These are phyloP conservation scores for Tipula unca DNA, from an alignment of 2,888 invertebrate genomes.

Conservation along the genomic window DNA sequence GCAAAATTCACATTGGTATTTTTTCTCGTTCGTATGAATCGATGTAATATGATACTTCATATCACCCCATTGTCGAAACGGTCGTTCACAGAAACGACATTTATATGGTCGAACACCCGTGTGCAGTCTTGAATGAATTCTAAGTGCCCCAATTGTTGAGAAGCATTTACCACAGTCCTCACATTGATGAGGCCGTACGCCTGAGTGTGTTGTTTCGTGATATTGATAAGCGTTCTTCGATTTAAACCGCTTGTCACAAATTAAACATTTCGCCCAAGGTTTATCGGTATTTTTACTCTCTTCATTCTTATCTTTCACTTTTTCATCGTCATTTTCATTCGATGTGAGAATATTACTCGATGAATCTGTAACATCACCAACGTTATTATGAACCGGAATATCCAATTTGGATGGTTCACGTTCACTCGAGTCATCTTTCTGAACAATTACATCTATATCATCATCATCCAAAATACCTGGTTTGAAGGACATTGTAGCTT, in stretches of 20 bases:
- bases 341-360: neutral
- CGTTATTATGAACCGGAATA: conserved; percentile 24
- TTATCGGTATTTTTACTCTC: conserved; percentile 19
- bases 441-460: neutral
- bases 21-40: conserved; percentile 70
- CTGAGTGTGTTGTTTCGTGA: conserved; percentile 71
- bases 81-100: conserved; percentile 64
- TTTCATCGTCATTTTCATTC: conserved; percentile 15
- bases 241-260: conserved; percentile 63
- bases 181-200: conserved; percentile 68
- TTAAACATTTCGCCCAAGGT: conserved; percentile 31
- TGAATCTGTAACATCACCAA: neutral
- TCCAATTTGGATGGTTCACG: neutral
- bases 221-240: conserved; percentile 79
- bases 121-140: conserved; percentile 73
- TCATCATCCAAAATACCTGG: no score
- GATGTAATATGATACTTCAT: conserved; percentile 79
- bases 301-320: conserved; percentile 35
- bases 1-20: conserved; percentile 82
- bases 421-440: neutral
- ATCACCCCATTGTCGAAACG: conserved; percentile 83
- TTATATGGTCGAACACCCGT: conserved; percentile 78
- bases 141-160: conserved; percentile 71
- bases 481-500: conserved; percentile 15
- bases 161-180: conserved; percentile 74